Evolutionary conservation across 2,888 invertebrate genomes (phyloP).

Genomic region (Eilema griseolum): DNA sequence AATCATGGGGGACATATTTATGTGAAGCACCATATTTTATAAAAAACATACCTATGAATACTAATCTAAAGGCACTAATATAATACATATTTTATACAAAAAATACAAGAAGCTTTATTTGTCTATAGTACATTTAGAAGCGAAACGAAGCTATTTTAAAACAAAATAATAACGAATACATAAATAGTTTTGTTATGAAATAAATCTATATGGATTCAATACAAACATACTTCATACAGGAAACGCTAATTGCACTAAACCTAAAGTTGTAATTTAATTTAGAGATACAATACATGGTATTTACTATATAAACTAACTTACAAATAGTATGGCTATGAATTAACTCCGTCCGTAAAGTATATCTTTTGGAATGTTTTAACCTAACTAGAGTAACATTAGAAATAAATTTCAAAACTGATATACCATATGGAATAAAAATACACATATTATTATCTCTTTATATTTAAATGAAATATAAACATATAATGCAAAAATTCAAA

Average conservation of each 20-base stretch:
- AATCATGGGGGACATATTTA: neutral
- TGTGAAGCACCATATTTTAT: neutral
- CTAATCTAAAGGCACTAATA: neutral
- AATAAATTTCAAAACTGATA: neutral
- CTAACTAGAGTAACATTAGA: neutral
- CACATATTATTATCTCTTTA: neutral
- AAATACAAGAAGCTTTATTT: neutral
- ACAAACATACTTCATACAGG: conserved; percentile 8
- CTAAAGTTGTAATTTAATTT: conserved; percentile 26
- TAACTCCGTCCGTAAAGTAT: conserved; percentile 14
- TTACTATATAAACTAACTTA: conserved; percentile 39
- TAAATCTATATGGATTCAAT: neutral
- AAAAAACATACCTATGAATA: neutral
- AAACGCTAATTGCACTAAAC: conserved; percentile 37
- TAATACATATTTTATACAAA: neutral
- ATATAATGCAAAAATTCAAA: neutral
- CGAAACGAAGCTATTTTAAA: conserved; percentile 1
- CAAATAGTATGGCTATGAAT: conserved; percentile 61
- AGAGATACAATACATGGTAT: conserved; percentile 34
- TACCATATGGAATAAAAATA: neutral
- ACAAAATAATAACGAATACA: neutral
- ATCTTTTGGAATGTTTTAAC: conserved; percentile 24
- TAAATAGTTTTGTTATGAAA: neutral
- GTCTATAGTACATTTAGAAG: neutral
- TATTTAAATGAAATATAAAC: conserved; percentile 5